Evolutionary conservation across 2,113 vertebrate species (phyloP).

Genomic region (Grammomys dolichurus): DNA sequence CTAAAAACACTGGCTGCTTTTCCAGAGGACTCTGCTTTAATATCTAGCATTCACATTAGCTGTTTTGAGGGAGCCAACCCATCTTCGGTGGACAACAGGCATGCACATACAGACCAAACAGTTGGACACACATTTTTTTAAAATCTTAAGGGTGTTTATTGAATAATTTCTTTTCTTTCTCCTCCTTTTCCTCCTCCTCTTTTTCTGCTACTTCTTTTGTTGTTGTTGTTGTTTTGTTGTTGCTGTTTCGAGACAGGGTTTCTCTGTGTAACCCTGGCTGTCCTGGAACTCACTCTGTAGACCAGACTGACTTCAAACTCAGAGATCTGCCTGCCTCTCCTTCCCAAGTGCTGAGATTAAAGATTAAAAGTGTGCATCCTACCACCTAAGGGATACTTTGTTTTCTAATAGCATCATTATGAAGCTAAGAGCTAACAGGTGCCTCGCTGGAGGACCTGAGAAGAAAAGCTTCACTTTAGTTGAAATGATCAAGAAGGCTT

Average conservation of each 20-base stretch:
- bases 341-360: background rate
- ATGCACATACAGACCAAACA: background rate
- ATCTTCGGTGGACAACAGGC: background rate
- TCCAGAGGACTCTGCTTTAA: background rate
- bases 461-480: background rate
- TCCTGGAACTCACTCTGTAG: background rate
- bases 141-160: background rate
- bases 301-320: background rate
- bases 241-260: background rate
- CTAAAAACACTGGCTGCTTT: background rate
- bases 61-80: background rate
- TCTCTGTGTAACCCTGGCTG: background rate
- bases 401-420: background rate
- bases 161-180: background rate
- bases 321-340: background rate
- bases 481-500: conserved; percentile 16
- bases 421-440: background rate
- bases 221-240: background rate
- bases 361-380: background rate
- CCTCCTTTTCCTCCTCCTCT: background rate
- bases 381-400: background rate
- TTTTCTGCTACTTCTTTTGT: too few relatives aligned
- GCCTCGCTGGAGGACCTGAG: background rate
- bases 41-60: background rate
- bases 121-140: background rate